Conservation (phyloP, 2,113 vertebrate species). For the Oryctolagus cuniculus region DNA sequence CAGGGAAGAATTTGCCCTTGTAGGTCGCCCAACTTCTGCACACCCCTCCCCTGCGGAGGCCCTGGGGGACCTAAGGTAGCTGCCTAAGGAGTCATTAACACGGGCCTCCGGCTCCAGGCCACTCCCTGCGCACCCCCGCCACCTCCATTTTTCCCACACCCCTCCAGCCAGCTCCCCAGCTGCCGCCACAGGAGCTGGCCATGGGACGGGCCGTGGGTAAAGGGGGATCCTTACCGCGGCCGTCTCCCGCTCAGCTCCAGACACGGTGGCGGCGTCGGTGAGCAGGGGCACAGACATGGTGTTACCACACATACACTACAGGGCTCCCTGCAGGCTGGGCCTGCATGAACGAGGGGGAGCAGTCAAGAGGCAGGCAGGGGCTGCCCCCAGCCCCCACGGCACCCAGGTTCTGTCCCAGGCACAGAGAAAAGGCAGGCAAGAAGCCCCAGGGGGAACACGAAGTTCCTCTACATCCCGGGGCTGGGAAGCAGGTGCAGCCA, state of each 20-base stretch:
- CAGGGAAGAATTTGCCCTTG: background rate
- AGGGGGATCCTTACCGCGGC: slow-evolving; percentile 92
- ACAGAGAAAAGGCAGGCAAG: background rate
- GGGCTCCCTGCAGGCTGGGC: slow-evolving; percentile 86
- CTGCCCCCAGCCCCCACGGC: background rate
- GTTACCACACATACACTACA: slow-evolving; percentile 99
- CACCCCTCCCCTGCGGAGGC: background rate
- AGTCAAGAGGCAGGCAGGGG: background rate
- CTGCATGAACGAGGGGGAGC: slow-evolving; percentile 67
- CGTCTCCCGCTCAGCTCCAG: slow-evolving; percentile 97
- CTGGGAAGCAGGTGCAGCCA: background rate
- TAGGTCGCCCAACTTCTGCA: background rate
- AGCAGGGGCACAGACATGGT: slow-evolving; percentile 99
- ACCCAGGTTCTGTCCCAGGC: background rate
- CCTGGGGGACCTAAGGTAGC: background rate
- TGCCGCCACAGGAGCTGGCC: background rate
- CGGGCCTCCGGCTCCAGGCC: background rate
- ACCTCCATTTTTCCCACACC: slow-evolving; percentile 58
- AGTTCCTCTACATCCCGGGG: background rate
- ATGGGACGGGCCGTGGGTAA: background rate
- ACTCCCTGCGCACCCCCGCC: background rate
- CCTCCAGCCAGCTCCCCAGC: background rate
- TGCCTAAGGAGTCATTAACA: slow-evolving; percentile 9
- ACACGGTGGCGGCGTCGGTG: slow-evolving; percentile 96
- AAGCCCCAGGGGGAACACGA: background rate